phyloP scores from a whole-genome alignment of 2,113 vertebrate species.

The Cariama cristata region DNA sequence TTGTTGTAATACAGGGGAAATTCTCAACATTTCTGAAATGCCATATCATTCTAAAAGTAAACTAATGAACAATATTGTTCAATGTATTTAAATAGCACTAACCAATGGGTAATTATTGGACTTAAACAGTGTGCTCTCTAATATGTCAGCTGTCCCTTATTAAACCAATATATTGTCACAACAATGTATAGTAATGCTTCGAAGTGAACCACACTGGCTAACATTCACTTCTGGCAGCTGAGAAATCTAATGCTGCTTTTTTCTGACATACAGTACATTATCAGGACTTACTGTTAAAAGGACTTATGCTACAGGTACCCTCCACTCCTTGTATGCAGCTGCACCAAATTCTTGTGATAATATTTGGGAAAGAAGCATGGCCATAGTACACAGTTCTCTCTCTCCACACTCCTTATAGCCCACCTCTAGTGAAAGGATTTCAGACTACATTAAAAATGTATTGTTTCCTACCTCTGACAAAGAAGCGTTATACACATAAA shows the following conservation, averaged over 20 bases:
- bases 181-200: background rate
- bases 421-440: background rate
- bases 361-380: background rate
- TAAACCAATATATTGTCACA: background rate
- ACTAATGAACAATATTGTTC: background rate
- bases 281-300: background rate
- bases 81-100: background rate
- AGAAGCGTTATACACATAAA: background rate
- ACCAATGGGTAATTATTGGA: background rate
- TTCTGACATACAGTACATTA: background rate
- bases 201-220: background rate
- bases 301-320: background rate
- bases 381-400: background rate
- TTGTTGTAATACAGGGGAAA: background rate
- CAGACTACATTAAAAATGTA: background rate
- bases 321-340: background rate
- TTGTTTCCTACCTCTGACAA: background rate
- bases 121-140: background rate
- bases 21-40: background rate
- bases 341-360: background rate
- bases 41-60: background rate
- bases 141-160: background rate
- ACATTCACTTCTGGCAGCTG: background rate
- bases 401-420: background rate
- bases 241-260: background rate